Evolutionary conservation across 2,113 vertebrate species (phyloP).

Genomic region (Megalops atlanticus): DNA sequence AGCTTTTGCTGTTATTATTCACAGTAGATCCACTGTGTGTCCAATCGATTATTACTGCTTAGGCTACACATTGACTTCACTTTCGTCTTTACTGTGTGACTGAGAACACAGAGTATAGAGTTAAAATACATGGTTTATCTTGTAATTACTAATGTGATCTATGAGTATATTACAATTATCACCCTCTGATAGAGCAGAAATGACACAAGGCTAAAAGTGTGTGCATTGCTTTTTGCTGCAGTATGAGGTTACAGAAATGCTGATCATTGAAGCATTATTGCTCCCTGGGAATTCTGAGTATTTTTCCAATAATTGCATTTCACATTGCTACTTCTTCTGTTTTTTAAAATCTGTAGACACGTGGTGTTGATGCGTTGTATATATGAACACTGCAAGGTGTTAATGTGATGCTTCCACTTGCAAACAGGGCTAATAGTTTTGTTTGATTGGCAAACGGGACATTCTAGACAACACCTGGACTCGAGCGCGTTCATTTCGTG

Average conservation of each 20-base stretch:
- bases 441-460: neutral
- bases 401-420: too few relatives aligned
- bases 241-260: neutral
- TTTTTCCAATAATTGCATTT: neutral
- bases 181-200: neutral
- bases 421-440: neutral
- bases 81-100: neutral
- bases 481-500: neutral
- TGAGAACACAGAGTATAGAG: neutral
- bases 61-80: neutral
- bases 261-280: neutral
- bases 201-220: neutral
- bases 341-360: neutral
- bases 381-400: neutral
- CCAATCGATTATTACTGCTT: neutral
- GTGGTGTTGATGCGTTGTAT: neutral
- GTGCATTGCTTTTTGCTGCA: neutral
- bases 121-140: too few relatives aligned
- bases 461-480: neutral
- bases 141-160: neutral
- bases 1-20: neutral
- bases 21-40: neutral
- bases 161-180: neutral
- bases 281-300: neutral
- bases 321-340: neutral